A percentile compares a stretch with the other conserved stretches of the same genome.
phyloP scores from a whole-genome alignment of 2,797 vertebrate genomes.

The Hoplostethus atlanticus region DNA sequence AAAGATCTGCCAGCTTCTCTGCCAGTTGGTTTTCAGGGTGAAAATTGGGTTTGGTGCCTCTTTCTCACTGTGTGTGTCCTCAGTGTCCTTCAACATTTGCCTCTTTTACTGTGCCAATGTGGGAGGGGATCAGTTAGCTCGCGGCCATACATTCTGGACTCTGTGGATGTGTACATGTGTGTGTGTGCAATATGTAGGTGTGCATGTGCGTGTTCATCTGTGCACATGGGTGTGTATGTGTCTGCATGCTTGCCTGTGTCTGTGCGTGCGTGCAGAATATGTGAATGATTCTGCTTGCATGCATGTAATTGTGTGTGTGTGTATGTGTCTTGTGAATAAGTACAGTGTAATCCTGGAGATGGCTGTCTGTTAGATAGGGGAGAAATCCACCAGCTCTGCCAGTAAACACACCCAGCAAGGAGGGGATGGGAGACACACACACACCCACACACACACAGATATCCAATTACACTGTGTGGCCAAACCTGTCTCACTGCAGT shows the following conservation, averaged over 20 bases:
- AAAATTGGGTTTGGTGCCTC: constrained; percentile 46
- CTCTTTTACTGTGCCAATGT: constrained; percentile 48
- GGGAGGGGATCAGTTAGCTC: constrained; percentile 51
- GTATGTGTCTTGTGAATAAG: constrained; percentile 21
- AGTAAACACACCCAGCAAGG: constrained; percentile 51
- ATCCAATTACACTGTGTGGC: constrained; percentile 45
- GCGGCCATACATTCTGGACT: constrained; percentile 9
- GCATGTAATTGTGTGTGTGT: background rate
- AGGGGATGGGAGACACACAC: constrained; percentile 5
- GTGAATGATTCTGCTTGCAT: constrained; percentile 2
- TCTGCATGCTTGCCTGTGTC: background rate
- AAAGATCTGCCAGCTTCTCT: constrained; percentile 30
- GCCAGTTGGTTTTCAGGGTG: constrained; percentile 42
- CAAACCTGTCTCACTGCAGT: constrained; percentile 43
- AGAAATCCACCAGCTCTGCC: constrained; percentile 35
- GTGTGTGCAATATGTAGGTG: constrained; percentile 3
- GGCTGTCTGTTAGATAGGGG: constrained; percentile 31
- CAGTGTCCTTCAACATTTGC: constrained; percentile 61
- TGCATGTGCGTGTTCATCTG: constrained; percentile 9
- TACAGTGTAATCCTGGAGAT: constrained; percentile 25
- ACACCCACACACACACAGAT: constrained; percentile 20
- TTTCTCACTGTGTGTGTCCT: constrained; percentile 54
- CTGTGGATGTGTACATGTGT: constrained; percentile 1
- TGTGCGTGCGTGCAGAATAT: background rate
- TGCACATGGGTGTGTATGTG: constrained; percentile 3